These are phyloP conservation scores for Ovibos moschatus DNA, from an alignment of 2,113 vertebrate genomes.

Conservation along the genomic window DNA sequence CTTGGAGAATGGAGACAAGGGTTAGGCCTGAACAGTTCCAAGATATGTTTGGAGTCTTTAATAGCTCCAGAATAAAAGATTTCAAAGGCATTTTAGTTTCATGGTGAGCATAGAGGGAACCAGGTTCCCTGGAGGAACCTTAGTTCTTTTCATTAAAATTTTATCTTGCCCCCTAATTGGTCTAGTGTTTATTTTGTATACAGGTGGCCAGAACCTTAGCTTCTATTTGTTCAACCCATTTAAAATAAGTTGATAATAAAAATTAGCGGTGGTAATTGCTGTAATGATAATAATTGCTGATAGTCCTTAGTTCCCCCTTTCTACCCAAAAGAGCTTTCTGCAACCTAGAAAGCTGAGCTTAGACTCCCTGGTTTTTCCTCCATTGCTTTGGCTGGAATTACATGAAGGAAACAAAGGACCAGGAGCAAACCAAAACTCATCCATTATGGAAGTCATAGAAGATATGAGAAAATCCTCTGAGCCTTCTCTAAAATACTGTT, in stretches of 20 bases:
- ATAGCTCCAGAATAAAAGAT: not conserved
- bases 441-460: not conserved
- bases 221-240: not conserved
- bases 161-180: not conserved
- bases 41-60: not conserved
- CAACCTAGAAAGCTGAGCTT: not conserved
- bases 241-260: slow-evolving; percentile 29
- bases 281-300: not conserved
- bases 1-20: not conserved
- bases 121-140: not conserved
- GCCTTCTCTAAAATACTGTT: not conserved
- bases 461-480: not conserved
- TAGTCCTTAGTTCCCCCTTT: not conserved
- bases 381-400: not conserved
- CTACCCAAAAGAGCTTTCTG: not conserved
- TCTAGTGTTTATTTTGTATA: slow-evolving; percentile 19
- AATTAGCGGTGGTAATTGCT: not conserved
- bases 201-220: not conserved
- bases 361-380: not conserved
- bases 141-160: slow-evolving; percentile 27
- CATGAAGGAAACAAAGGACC: not conserved
- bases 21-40: not conserved
- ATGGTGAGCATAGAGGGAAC: not conserved
- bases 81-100: not conserved
- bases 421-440: not conserved